Evolutionary conservation across 2,888 invertebrate species (phyloP).

Genomic region (Tryphoninae sp.): DNA sequence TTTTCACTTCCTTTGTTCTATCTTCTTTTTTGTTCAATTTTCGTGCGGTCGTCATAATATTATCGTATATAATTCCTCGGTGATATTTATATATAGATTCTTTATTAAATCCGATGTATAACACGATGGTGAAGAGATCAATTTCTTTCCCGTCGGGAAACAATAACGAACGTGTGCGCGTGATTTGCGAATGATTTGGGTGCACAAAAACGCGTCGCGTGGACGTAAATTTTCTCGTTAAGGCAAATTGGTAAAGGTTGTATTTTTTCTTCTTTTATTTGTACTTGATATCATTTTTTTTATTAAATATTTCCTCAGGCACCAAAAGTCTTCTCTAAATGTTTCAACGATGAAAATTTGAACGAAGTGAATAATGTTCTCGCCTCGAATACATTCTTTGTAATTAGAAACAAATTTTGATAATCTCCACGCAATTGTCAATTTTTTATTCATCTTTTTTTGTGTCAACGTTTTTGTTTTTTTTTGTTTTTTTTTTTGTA

Average conservation of each 20-base stretch:
- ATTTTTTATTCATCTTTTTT: neutral
- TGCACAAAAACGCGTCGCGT: neutral
- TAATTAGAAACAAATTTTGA: too few relatives aligned
- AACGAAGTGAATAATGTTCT: neutral
- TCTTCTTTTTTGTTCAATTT: neutral
- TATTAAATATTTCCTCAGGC: neutral
- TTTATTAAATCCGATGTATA: neutral
- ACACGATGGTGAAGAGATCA: constrained; percentile 3
- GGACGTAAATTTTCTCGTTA: neutral
- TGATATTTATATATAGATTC: neutral
- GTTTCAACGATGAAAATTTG: neutral
- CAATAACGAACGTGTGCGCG: neutral
- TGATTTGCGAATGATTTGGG: neutral
- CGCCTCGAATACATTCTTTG: neutral
- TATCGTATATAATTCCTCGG: constrained; percentile 22
- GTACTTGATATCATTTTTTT: neutral
- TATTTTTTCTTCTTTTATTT: neutral
- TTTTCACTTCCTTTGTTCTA: neutral
- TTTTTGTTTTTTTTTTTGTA: neutral
- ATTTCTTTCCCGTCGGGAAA: neutral
- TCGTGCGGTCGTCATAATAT: neutral
- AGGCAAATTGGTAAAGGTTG: neutral
- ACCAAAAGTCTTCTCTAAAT: neutral
- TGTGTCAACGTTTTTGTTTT: neutral
- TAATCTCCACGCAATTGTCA: too few relatives aligned